Conservation (phyloP, 1,140 invertebrate genomes). For the Diplogasteroides magnus region DNA sequence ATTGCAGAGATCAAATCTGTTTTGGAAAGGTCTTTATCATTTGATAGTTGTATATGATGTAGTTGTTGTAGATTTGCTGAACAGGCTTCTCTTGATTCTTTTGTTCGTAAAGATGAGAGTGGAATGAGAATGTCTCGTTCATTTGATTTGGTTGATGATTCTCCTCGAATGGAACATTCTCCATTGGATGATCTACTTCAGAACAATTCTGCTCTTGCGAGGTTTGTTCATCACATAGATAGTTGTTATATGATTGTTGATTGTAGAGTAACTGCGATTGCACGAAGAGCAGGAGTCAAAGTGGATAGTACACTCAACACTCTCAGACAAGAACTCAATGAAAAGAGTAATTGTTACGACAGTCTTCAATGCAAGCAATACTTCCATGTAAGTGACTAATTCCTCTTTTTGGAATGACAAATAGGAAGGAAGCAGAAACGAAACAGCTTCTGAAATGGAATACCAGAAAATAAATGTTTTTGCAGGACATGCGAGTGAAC, state of each 20-base stretch:
- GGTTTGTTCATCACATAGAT: conserved; percentile 1
- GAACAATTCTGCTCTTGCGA: conserved; percentile 29
- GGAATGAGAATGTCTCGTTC: conserved; percentile 49
- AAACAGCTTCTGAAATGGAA: too few species aligned
- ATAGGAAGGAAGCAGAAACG: too few species aligned
- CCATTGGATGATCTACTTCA: conserved; percentile 17
- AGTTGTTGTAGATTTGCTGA: not conserved
- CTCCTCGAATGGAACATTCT: conserved; percentile 1
- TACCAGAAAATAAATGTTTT: too few species aligned
- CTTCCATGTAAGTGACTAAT: conserved; percentile 31
- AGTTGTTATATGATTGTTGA: conserved; percentile 2
- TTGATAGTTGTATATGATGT: not conserved
- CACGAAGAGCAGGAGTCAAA: conserved; percentile 31
- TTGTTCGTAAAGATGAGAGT: not conserved
- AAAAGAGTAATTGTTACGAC: not conserved
- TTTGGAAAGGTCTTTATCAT: conserved; percentile 57
- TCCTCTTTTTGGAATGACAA: not conserved
- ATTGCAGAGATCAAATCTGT: conserved; percentile 41
- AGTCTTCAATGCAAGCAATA: conserved; percentile 18
- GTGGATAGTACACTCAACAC: conserved; percentile 7
- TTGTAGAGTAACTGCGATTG: conserved; percentile 36
- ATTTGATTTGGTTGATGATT: conserved; percentile 35
- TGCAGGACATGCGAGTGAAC: conserved; percentile 82
- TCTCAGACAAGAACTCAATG: not conserved
- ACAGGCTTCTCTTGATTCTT: too few species aligned